Evolutionary conservation across 2,888 invertebrate genomes (phyloP).

Genomic region (Marronus borbonicus): DNA sequence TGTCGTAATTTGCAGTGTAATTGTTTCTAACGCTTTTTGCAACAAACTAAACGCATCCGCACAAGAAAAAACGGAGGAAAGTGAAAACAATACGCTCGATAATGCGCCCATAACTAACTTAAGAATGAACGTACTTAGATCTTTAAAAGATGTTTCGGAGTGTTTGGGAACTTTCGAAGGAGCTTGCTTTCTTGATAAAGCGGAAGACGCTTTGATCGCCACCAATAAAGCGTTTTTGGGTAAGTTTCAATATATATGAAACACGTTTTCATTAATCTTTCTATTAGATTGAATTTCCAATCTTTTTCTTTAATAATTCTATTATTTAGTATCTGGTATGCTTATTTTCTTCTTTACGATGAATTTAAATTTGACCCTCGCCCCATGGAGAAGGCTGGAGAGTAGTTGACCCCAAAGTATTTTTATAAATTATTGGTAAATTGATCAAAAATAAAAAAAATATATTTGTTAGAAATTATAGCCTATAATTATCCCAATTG

Average conservation of each 20-base stretch:
- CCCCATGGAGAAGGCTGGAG: no score
- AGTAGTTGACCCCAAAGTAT: no score
- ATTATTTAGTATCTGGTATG: no score
- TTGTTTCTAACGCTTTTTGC: slow-evolving; percentile 29
- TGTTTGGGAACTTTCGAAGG: slow-evolving; percentile 54
- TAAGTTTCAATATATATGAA: slow-evolving; percentile 21
- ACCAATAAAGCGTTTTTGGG: slow-evolving; percentile 49
- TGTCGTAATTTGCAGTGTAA: slow-evolving; percentile 27
- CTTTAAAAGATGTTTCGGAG: slow-evolving; percentile 37
- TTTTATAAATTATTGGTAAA: no score
- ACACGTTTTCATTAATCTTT: no score
- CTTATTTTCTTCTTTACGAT: no score
- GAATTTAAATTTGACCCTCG: no score
- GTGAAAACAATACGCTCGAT: slow-evolving; percentile 44
- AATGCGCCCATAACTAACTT: slow-evolving; percentile 28
- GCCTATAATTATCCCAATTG: no score
- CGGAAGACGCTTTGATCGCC: slow-evolving; percentile 53
- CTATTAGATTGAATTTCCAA: no score
- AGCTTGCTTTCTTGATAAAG: slow-evolving; percentile 55
- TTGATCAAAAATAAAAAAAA: no score
- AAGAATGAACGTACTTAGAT: slow-evolving; percentile 30
- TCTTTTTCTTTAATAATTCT: no score
- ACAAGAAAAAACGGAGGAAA: slow-evolving; percentile 29
- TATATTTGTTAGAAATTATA: no score
- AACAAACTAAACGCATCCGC: not conserved